Conservation (phyloP, 2,888 invertebrate genomes). For the Gymnoscelis rufifasciata region DNA sequence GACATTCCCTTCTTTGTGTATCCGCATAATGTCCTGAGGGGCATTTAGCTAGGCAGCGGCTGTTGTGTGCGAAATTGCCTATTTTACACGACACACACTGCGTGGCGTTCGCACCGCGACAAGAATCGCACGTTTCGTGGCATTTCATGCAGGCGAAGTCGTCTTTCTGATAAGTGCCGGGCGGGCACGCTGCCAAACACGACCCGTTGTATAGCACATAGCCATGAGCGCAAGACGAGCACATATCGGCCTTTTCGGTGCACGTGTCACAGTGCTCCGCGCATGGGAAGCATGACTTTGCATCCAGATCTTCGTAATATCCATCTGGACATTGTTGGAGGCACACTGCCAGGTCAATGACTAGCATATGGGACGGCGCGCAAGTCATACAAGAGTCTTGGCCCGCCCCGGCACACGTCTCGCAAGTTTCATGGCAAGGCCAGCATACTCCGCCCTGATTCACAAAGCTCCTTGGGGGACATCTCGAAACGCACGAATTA, state of each 20-base stretch:
- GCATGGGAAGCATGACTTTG: slow-evolving; percentile 90
- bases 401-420: slow-evolving; percentile 91
- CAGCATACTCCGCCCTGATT: slow-evolving; percentile 90
- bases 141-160: slow-evolving; percentile 90
- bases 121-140: slow-evolving; percentile 88
- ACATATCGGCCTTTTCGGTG: slow-evolving; percentile 89
- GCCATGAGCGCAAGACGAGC: slow-evolving; percentile 92
- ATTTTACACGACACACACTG: slow-evolving; percentile 89
- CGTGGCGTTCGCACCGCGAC: slow-evolving; percentile 86
- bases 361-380: slow-evolving; percentile 89
- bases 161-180: slow-evolving; percentile 90
- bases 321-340: slow-evolving; percentile 93
- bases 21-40: slow-evolving; percentile 86
- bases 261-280: slow-evolving; percentile 93
- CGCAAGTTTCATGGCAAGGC: slow-evolving; percentile 93
- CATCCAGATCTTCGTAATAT: slow-evolving; percentile 88
- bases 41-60: slow-evolving; percentile 85
- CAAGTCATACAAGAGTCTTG: slow-evolving; percentile 92
- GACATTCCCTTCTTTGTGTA: slow-evolving; percentile 87
- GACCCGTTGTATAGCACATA: slow-evolving; percentile 90
- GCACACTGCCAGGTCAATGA: slow-evolving; percentile 91
- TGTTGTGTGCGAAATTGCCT: slow-evolving; percentile 84
- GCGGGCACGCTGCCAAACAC: slow-evolving; percentile 91
- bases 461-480: slow-evolving; percentile 90
- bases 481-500: slow-evolving; percentile 90